Base-by-base conservation (phyloP, 2,113 vertebrate genomes). In the Petrocephalus microphthalmus region DNA sequence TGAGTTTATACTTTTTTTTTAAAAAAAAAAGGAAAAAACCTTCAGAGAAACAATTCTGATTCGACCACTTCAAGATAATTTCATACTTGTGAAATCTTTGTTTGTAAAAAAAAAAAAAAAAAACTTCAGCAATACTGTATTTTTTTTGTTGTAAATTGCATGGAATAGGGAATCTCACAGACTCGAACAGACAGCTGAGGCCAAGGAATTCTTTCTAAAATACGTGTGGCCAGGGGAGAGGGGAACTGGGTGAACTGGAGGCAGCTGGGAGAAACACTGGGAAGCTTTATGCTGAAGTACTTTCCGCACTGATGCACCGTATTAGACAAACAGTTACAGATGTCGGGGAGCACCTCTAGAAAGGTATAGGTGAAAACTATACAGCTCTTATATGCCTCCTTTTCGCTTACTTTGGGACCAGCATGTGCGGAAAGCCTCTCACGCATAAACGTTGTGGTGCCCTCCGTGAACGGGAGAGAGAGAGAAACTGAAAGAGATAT, bases 361-460 rank as follows among this genome's bases (percentile, higher is more conserved):
- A 91, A 84, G 86, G 84, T 92, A 87, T 91, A 89, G 87, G 89
- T 92, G 89, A 91, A 60, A 93, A 92, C 87, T 88, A 90, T 90
- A 87, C 87, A 90, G 88, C 88, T 91, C 86, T 89, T 74, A 78
- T 92, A 90, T 89, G 90, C 92, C 57, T 91, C 53, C 87, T 91
- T 89, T 93, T 93, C 91, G 89, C 88, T 84, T 78, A 91, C 90
- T 90, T 91, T 92, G 89, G 87, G 88, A 91, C 91, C 91, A 93
- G 91, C 92, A 91, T 92, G 91, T 67, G 89, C 92, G 91, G 92
- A 95, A 94, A 94, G 93, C 91, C 92, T 93, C 94, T 94, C 92
- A 92, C 94, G 94, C 95, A 95, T 95, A 94, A 94, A 92, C 94
- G 92, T 91, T 89, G 86, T 88, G 89, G 91, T 92, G 93, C 94